A percentile compares a stretch with the other conserved stretches of the same genome.
phyloP scores from a whole-genome alignment of 92 coral and sea anemone genomes.

The Umimayanthus kanabou region DNA sequence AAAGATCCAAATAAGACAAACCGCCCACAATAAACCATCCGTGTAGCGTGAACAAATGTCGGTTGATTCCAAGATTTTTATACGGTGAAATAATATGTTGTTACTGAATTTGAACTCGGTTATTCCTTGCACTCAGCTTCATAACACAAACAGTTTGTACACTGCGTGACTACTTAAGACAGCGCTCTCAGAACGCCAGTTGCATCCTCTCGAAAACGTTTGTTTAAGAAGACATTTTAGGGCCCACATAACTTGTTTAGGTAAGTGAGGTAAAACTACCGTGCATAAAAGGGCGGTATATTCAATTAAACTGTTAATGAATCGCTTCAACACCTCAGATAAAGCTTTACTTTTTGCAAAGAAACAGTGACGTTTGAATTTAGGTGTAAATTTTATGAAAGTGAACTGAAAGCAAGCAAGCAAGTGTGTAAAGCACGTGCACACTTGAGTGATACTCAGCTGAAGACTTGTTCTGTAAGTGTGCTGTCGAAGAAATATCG shows the following conservation, averaged over 20 bases:
- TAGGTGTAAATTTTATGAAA: not conserved
- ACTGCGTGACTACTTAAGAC: not conserved
- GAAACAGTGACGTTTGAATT: not conserved
- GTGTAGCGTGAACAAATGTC: conserved; percentile 25
- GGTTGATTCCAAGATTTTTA: conserved; percentile 21
- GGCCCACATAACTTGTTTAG: not conserved
- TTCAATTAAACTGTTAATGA: not conserved
- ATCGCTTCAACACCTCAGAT: not conserved
- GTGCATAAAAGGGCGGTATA: not conserved
- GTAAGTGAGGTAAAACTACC: not conserved
- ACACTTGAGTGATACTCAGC: too few species aligned
- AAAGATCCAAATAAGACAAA: not conserved
- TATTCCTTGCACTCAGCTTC: not conserved
- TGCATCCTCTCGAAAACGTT: not conserved
- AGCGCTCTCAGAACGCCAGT: not conserved
- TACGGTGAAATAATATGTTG: conserved; percentile 33
- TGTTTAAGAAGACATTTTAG: not conserved
- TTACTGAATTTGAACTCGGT: not conserved
- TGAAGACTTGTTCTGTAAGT: too few species aligned
- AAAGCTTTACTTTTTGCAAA: not conserved
- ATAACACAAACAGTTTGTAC: not conserved
- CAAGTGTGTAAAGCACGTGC: too few species aligned
- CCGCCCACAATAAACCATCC: conserved; percentile 23
- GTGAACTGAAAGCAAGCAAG: not conserved
- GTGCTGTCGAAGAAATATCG: too few species aligned